Evolutionary conservation across 2,888 invertebrate genomes (phyloP).

Genomic region (Chesias legatella): DNA sequence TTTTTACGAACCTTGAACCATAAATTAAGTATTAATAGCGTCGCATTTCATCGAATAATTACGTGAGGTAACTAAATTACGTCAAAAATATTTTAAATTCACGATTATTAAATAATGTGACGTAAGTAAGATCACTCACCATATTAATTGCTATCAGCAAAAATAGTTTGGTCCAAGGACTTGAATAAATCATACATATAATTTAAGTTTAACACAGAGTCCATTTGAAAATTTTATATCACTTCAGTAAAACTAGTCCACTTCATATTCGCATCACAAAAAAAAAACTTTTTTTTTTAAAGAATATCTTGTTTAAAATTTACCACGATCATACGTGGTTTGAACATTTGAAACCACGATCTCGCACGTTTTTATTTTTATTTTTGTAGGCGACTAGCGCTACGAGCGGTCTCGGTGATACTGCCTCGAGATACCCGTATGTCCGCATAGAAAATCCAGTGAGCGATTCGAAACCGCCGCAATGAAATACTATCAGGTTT

Average conservation of each 20-base stretch:
- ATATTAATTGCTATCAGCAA: conserved; percentile 77
- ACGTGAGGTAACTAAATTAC: too few relatives aligned
- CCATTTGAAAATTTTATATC: conserved; percentile 61
- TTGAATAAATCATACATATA: conserved; percentile 81
- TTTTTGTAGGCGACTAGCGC: conserved; percentile 49
- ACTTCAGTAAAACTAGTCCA: conserved; percentile 43
- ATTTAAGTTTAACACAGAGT: conserved; percentile 65
- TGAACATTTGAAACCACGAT: too few relatives aligned
- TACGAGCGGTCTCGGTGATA: conserved; percentile 45
- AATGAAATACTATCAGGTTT: conserved; percentile 46
- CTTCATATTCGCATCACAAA: conserved; percentile 11
- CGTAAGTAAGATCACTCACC: conserved; percentile 50
- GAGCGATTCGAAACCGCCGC: conserved; percentile 31
- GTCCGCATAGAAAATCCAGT: conserved; percentile 3
- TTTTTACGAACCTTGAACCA: too few relatives aligned
- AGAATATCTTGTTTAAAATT: conserved; percentile 22
- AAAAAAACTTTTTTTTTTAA: conserved; percentile 3
- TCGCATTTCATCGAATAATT: background rate
- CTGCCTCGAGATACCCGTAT: conserved; percentile 34
- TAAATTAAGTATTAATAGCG: background rate
- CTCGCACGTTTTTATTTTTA: too few relatives aligned
- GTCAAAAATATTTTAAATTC: too few relatives aligned
- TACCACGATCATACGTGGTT: conserved; percentile 37
- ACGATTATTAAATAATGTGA: too few relatives aligned
- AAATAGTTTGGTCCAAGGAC: conserved; percentile 73